A percentile compares a stretch with the other conserved stretches of the same genome.
These are phyloP conservation scores for Tonatia bakeri DNA, from an alignment of 2,113 vertebrate genomes.

Conservation along the genomic window DNA sequence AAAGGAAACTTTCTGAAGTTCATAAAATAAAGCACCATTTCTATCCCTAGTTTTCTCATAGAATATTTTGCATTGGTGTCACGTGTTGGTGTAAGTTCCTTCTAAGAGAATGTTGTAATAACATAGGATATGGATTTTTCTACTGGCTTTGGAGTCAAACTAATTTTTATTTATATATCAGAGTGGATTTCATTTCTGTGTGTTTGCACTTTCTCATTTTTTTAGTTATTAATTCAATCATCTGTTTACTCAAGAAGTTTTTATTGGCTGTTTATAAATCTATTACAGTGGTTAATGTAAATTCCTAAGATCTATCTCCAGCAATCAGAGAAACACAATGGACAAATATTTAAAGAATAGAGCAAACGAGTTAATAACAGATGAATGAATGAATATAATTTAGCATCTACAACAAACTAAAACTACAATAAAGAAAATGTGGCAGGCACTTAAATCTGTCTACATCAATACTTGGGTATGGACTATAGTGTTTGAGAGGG, in stretches of 20 bases:
- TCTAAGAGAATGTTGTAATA: not conserved
- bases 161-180: not conserved
- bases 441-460: not conserved
- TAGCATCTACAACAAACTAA: not conserved
- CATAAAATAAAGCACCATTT: conserved; percentile 49
- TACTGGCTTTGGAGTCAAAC: not conserved
- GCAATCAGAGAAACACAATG: not conserved
- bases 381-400: not conserved
- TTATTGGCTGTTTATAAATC: not conserved
- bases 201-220: not conserved
- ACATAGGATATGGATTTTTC: not conserved
- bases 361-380: not conserved
- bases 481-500: not conserved
- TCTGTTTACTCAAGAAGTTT: not conserved
- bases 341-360: not conserved
- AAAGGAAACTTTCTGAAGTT: conserved; percentile 35
- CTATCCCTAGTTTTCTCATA: conserved; percentile 17
- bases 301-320: not conserved
- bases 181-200: not conserved
- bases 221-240: not conserved
- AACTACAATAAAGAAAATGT: not conserved
- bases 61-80: not conserved
- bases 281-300: not conserved
- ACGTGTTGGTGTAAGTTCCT: not conserved
- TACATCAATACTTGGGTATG: not conserved